Conservation (phyloP, 2,888 invertebrate species). For the Cylindroiulus punctatus region DNA sequence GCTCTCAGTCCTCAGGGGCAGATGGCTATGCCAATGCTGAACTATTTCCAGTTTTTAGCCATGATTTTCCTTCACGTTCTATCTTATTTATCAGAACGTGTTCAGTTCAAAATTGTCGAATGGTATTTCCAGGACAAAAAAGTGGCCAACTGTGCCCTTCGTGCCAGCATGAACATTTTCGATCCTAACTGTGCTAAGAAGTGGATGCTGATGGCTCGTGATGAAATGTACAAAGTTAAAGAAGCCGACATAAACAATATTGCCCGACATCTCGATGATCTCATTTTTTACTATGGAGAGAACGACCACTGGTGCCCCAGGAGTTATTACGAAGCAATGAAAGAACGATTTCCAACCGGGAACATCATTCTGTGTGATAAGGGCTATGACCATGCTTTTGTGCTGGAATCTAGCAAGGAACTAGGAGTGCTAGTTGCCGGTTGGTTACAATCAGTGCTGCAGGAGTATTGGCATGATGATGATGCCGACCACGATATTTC, state of each 20-base stretch:
- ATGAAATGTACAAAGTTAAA: conserved; percentile 82
- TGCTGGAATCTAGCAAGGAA: conserved; percentile 69
- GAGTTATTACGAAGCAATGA: conserved; percentile 76
- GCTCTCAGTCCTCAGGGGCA: conserved; percentile 78
- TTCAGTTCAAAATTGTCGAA: conserved; percentile 61
- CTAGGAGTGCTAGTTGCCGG: conserved; percentile 63
- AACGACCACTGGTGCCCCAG: conserved; percentile 86
- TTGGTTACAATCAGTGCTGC: conserved; percentile 55
- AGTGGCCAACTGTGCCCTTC: conserved; percentile 62
- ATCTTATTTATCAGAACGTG: conserved; percentile 62
- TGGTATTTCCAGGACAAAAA: conserved; percentile 62
- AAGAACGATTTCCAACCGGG: conserved; percentile 71
- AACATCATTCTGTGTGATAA: conserved; percentile 73
- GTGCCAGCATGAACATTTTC: conserved; percentile 64
- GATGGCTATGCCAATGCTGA: conserved; percentile 73
- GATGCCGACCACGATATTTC: background rate
- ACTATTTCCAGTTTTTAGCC: conserved; percentile 66
- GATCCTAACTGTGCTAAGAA: conserved; percentile 62
- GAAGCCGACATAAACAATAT: conserved; percentile 75
- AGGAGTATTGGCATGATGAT: conserved; percentile 13
- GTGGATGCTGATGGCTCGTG: conserved; percentile 74
- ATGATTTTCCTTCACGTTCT: conserved; percentile 62
- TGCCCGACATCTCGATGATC: conserved; percentile 70
- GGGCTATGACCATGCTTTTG: conserved; percentile 81
- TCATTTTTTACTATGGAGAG: conserved; percentile 83